A percentile compares a stretch with the other conserved stretches of the same genome.
Evolutionary conservation across 2,888 invertebrate genomes (phyloP).

Genomic region (Geotrupes spiniger): DNA sequence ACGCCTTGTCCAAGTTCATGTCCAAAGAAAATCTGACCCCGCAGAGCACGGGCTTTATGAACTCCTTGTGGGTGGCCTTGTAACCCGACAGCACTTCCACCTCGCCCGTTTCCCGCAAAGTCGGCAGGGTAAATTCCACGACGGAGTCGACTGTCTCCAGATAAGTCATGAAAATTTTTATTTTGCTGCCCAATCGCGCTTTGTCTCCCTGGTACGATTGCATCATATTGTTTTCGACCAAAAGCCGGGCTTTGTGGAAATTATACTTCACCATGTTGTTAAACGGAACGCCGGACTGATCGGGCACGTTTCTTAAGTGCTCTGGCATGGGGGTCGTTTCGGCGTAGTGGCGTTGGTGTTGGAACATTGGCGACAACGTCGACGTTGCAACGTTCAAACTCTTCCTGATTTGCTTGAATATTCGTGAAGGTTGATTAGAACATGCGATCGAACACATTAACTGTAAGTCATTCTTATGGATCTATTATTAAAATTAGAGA

Average conservation of each 20-base stretch:
- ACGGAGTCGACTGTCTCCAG: conserved; percentile 68
- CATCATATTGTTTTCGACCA: conserved; percentile 55
- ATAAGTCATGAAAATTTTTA: conserved; percentile 61
- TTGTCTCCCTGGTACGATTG: conserved; percentile 40
- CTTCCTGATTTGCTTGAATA: not conserved
- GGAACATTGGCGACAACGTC: not conserved
- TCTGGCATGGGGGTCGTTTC: conserved; percentile 16
- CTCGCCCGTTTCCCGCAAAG: conserved; percentile 66
- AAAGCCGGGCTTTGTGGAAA: conserved; percentile 61
- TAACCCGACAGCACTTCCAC: conserved; percentile 70
- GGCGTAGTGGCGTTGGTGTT: conserved; percentile 7
- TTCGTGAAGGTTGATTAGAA: no score
- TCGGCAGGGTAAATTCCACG: conserved; percentile 66
- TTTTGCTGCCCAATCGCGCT: conserved; percentile 60
- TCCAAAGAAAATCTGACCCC: conserved; percentile 30
- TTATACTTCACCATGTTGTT: conserved; percentile 66
- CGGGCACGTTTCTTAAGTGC: conserved; percentile 9
- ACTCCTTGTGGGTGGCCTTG: conserved; percentile 72
- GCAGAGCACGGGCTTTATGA: conserved; percentile 60
- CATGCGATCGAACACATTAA: no score
- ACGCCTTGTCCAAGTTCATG: conserved; percentile 72
- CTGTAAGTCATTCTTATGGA: no score
- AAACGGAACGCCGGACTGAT: conserved; percentile 53
- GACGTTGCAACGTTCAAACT: not conserved
- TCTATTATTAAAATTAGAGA: no score